Conservation (phyloP, 2,113 vertebrate species). For the Bos javanicus region DNA sequence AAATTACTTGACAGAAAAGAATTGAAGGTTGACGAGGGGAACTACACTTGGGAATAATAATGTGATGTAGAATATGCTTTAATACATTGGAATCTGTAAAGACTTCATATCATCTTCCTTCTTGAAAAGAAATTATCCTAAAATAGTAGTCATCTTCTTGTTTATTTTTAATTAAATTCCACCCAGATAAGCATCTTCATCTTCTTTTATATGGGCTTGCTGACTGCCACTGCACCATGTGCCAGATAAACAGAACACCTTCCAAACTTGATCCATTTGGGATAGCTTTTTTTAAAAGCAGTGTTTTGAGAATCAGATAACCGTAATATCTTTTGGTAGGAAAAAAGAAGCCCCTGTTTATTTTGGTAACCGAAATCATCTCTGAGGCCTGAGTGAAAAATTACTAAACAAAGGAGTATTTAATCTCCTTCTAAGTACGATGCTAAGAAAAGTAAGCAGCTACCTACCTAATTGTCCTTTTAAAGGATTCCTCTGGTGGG, state of each 20-base stretch:
- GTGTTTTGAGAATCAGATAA: constrained; percentile 52
- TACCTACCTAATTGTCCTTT: neutral
- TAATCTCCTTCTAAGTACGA: neutral
- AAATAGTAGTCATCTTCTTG: constrained; percentile 62
- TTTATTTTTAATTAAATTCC: constrained; percentile 74
- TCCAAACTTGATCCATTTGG: constrained; percentile 66
- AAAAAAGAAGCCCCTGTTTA: constrained; percentile 55
- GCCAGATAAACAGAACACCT: constrained; percentile 69
- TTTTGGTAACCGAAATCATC: constrained; percentile 51
- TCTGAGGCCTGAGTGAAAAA: constrained; percentile 22
- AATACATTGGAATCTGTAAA: constrained; percentile 3
- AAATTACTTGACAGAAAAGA: constrained; percentile 47
- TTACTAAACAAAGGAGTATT: constrained; percentile 31
- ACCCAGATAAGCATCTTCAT: constrained; percentile 55
- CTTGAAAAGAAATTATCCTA: constrained; percentile 55
- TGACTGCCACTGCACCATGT: neutral
- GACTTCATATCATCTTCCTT: constrained; percentile 21
- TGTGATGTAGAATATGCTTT: neutral
- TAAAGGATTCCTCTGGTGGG: neutral
- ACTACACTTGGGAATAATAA: neutral
- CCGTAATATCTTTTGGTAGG: constrained; percentile 4
- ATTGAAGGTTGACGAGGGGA: neutral
- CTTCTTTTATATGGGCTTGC: constrained; percentile 44
- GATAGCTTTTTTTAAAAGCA: constrained; percentile 45
- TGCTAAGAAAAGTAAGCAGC: neutral